These are phyloP conservation scores for Odocoileus hemionus DNA, from an alignment of 2,113 vertebrate genomes.

Conservation along the genomic window DNA sequence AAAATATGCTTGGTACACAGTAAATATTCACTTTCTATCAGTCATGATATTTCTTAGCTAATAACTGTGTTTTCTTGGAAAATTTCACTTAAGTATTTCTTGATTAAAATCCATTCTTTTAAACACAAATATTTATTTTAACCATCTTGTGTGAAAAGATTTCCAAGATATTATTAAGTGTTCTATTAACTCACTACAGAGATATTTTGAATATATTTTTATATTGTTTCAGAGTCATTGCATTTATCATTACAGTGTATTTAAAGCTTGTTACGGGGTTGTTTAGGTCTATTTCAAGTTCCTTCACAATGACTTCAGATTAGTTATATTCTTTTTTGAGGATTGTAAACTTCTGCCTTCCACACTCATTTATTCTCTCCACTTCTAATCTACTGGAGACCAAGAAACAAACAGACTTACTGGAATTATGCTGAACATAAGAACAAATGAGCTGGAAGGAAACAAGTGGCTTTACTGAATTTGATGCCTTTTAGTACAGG, in stretches of 20 bases:
- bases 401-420: background rate
- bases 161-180: background rate
- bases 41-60: background rate
- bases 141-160: background rate
- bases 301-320: background rate
- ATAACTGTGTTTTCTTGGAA: background rate
- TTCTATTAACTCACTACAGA: background rate
- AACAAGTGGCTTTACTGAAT: background rate
- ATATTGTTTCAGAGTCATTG: background rate
- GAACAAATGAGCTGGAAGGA: background rate
- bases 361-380: background rate
- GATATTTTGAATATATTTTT: background rate
- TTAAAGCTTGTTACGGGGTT: background rate
- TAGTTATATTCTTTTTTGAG: background rate
- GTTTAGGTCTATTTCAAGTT: background rate
- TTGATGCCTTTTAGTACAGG: background rate
- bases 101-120: constrained; percentile 21
- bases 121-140: background rate
- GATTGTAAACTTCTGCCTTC: background rate
- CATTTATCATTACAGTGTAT: background rate
- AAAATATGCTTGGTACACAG: background rate
- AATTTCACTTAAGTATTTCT: background rate
- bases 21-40: background rate
- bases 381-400: background rate
- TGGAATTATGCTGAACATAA: background rate